Percentiles rank a stretch among this genome's conserved stretches.
Evolutionary conservation across 1,140 invertebrate species (phyloP).

Genomic region (Gyrodactylus salaris): DNA sequence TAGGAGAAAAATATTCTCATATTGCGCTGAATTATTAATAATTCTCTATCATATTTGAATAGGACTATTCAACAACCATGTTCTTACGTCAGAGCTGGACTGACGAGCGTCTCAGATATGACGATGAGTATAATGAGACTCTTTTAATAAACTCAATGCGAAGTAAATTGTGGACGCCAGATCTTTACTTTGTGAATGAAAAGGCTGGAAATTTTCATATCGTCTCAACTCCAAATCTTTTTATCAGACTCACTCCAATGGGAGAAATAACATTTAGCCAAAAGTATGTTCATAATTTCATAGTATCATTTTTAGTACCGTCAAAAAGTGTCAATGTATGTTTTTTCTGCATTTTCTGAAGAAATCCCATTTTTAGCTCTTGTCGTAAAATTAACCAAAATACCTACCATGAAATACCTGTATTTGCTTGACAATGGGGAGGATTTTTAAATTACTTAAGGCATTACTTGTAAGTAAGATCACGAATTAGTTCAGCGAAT

Average conservation of each 20-base stretch:
- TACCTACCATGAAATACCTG: too few species aligned
- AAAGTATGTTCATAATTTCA: too few species aligned
- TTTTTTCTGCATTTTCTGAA: too few species aligned
- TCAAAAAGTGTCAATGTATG: too few species aligned
- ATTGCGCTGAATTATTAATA: background rate
- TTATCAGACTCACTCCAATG: constrained; percentile 27
- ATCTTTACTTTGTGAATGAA: constrained; percentile 8
- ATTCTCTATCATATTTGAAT: background rate
- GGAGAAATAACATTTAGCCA: constrained; percentile 26
- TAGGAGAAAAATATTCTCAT: too few species aligned
- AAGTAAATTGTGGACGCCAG: constrained; percentile 5
- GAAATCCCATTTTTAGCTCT: too few species aligned
- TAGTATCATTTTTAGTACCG: too few species aligned
- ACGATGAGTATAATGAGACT: constrained; percentile 1
- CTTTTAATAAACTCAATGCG: background rate
- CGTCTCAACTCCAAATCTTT: constrained; percentile 28
- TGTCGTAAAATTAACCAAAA: too few species aligned
- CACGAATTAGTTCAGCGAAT: too few species aligned
- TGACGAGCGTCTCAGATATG: background rate
- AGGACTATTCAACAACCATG: constrained; percentile 7
- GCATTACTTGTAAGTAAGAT: too few species aligned
- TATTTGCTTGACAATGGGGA: too few species aligned
- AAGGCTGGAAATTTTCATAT: constrained; percentile 11
- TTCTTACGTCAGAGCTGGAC: constrained; percentile 2
- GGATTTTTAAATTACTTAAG: too few species aligned